These are phyloP conservation scores for Oreochromis tanganicae DNA, from an alignment of 2,113 vertebrate species.

Conservation along the genomic window DNA sequence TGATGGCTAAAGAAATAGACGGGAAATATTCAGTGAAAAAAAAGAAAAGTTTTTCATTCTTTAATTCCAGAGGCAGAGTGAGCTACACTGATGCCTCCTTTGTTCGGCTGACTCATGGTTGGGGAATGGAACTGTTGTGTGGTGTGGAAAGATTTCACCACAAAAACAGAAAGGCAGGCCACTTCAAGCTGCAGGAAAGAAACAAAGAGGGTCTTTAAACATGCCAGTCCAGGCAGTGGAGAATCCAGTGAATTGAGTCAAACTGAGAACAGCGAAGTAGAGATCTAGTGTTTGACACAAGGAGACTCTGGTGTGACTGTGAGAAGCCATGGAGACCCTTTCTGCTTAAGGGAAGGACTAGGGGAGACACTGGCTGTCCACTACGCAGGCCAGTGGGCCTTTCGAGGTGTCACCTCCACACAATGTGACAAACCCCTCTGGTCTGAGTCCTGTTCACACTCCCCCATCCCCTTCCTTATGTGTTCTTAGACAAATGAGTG, in stretches of 20 bases:
- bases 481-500: conserved; percentile 55
- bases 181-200: conserved; percentile 33
- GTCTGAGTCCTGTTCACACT: conserved; percentile 54
- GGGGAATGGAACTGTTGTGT: conserved; percentile 66
- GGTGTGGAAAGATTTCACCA: conserved; percentile 66
- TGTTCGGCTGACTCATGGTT: conserved; percentile 67
- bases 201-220: conserved; percentile 66
- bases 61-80: conserved; percentile 32
- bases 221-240: conserved; percentile 19
- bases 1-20: neutral
- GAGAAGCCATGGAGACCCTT: conserved; percentile 49
- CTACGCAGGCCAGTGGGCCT: conserved; percentile 51
- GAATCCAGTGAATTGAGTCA: conserved; percentile 20
- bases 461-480: conserved; percentile 34
- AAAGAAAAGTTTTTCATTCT: conserved; percentile 42
- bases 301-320: conserved; percentile 56
- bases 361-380: conserved; percentile 54
- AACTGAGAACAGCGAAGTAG: conserved; percentile 18
- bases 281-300: conserved; percentile 26
- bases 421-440: conserved; percentile 70
- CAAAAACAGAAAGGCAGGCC: conserved; percentile 48
- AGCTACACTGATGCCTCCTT: conserved; percentile 62
- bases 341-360: conserved; percentile 48
- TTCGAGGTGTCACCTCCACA: conserved; percentile 66
- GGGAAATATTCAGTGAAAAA: conserved; percentile 17